Evolutionary conservation across 2,888 invertebrate genomes (phyloP), one percentile per base, ranked within the genome.

Genomic region (Allygus modestus): DNA sequence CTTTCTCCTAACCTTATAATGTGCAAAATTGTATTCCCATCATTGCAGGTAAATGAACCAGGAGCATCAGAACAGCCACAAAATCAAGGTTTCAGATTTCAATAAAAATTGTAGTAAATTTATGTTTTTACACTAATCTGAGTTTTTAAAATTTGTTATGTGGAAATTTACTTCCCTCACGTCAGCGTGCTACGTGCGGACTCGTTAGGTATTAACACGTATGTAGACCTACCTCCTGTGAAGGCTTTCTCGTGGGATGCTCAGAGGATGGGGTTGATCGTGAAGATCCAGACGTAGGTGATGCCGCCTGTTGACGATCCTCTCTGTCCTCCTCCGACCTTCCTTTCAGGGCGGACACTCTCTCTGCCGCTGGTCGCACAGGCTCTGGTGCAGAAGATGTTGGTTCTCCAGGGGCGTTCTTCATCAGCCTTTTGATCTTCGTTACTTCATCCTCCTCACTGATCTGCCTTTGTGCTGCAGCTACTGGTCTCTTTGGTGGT

Each of bases 381-480:
- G 69, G 75, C 23, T 83, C 83, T 7, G 82, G 46, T 5, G 83
- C 65, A 0, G 85, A 58, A 0, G 84, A 41, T 1, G 85, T 12
- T 58, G 83, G 71, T 26, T 87, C 86, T 23, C 87, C 86, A 5
- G 88, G 87, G 0, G 88, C 94, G 84, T 92, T 93, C 90, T 97
- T 97, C 89, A 96, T 97, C 91, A 96, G 96, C 89, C 96, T 95
- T 91, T 97, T 97, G 87, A 96, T 95, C 89, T 95, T 94, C 12
- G 96, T 92, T 86, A 97, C 97, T 90, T 98, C 98, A 89, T 97
- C 97, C 89, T 97, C 97, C 91, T 97, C 97, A 89, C 96, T 96
- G 87, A 95, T 93, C 90, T 97, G 97, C 85, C 96, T 92, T 77
- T 94, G 93, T 12, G 96, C 92, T n/a, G 94, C 93, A 20, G 85